phyloP scores from a whole-genome alignment of 1,140 invertebrate genomes.

The Trissolcus basalis region DNA sequence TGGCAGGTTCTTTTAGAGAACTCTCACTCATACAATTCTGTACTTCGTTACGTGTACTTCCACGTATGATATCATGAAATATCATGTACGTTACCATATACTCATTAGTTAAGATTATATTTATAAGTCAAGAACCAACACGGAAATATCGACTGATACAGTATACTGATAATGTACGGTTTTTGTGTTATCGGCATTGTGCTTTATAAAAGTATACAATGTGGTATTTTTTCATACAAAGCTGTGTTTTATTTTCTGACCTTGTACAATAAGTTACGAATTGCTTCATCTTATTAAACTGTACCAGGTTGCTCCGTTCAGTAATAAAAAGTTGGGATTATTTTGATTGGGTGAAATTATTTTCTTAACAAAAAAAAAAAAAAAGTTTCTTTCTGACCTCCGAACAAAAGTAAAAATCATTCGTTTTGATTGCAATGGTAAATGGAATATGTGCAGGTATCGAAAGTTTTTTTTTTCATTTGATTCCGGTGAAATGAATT shows the following conservation, averaged over 20 bases:
- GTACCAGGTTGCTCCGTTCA: no score
- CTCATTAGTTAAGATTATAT: conserved; percentile 50
- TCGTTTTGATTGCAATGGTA: no score
- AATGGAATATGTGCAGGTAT: no score
- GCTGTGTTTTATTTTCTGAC: background rate
- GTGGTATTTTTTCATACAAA: conserved; percentile 54
- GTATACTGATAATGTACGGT: conserved; percentile 37
- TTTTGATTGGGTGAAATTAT: background rate
- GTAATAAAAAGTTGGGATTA: no score
- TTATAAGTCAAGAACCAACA: conserved; percentile 36
- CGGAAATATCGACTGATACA: conserved; percentile 37
- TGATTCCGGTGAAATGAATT: no score
- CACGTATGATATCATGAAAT: conserved; percentile 38
- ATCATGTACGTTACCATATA: conserved; percentile 32
- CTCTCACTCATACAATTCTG: conserved; percentile 3
- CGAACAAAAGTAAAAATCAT: no score
- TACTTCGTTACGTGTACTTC: conserved; percentile 31
- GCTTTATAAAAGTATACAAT: conserved; percentile 43
- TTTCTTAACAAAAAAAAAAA: conserved; percentile 2
- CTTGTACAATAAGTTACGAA: background rate
- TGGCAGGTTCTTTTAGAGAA: background rate
- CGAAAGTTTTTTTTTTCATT: no score
- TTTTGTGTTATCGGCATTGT: conserved; percentile 47
- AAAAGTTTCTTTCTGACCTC: background rate
- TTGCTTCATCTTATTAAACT: no score